Evolutionary conservation across 2,113 vertebrate genomes (phyloP).

Genomic region (Pygoscelis antarcticus): DNA sequence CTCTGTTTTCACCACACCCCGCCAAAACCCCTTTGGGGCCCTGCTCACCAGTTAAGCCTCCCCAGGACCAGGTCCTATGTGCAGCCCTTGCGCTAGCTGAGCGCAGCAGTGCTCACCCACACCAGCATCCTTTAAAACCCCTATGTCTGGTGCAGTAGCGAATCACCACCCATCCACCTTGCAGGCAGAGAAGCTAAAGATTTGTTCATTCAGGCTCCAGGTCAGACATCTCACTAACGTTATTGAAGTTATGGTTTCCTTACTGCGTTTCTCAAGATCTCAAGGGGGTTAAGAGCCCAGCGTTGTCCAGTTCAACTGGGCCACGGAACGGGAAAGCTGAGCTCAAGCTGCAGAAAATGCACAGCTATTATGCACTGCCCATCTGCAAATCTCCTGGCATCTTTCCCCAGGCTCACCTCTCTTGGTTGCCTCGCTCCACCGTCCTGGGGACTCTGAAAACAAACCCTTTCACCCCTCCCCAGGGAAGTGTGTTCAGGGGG

Average conservation of each 20-base stretch:
- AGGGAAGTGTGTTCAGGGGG: background rate
- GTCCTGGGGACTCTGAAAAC: background rate
- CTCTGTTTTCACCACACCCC: background rate
- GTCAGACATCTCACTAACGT: background rate
- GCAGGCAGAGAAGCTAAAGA: background rate
- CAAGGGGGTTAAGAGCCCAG: background rate
- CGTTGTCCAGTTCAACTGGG: background rate
- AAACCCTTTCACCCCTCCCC: background rate
- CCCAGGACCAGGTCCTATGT: background rate
- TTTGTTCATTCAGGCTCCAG: background rate
- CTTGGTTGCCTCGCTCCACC: background rate
- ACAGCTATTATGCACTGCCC: background rate
- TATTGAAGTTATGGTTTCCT: background rate
- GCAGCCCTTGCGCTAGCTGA: background rate
- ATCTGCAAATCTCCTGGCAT: background rate
- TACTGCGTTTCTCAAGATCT: background rate
- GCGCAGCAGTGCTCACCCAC: background rate
- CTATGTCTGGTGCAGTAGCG: background rate
- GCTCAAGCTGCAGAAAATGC: background rate
- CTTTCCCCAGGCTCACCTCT: background rate
- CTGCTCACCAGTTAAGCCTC: background rate
- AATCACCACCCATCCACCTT: background rate
- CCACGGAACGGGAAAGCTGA: background rate
- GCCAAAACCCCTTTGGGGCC: background rate
- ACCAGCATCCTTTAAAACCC: background rate